Percentiles rank a stretch among this genome's conserved stretches.
These are phyloP conservation scores for Morpho helenor DNA, from an alignment of 2,888 invertebrate species.

Conservation along the genomic window DNA sequence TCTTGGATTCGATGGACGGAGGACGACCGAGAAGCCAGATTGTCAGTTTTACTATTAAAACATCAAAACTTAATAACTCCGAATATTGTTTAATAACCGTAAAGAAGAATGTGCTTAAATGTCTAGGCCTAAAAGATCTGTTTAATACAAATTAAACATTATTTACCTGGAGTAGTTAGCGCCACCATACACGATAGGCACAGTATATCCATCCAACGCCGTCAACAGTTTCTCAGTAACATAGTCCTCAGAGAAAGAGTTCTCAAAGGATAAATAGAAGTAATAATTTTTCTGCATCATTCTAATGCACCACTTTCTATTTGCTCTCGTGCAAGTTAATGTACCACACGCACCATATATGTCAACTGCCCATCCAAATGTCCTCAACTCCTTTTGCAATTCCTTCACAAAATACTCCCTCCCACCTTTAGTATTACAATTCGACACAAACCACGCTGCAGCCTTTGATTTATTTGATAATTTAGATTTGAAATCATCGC, in stretches of 20 bases:
- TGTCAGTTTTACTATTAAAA: too few species aligned
- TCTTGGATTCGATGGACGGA: too few species aligned
- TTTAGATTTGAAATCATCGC: constrained; percentile 26
- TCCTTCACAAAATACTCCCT: constrained; percentile 27
- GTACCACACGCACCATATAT: constrained; percentile 35
- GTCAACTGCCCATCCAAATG: constrained; percentile 30
- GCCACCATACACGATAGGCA: constrained; percentile 81
- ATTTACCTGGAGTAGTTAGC: constrained; percentile 67
- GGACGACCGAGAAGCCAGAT: too few species aligned
- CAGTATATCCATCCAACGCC: constrained; percentile 70
- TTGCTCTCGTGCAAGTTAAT: constrained; percentile 26
- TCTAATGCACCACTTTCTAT: constrained; percentile 24
- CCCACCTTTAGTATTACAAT: constrained; percentile 31
- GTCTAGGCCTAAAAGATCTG: neutral
- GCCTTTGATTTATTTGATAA: constrained; percentile 35
- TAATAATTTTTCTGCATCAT: constrained; percentile 33
- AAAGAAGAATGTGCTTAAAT: neutral
- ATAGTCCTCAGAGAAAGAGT: constrained; percentile 31
- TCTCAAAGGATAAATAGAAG: constrained; percentile 32
- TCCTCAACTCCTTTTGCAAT: constrained; percentile 25
- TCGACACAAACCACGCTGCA: constrained; percentile 39
- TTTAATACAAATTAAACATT: neutral
- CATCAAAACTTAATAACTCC: too few species aligned
- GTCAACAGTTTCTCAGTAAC: constrained; percentile 39
- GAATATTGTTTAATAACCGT: too few species aligned